A percentile compares a stretch with the other conserved stretches of the same genome.
Conservation (phyloP, 2,888 invertebrate genomes). For the Cryptus viduatorius region DNA sequence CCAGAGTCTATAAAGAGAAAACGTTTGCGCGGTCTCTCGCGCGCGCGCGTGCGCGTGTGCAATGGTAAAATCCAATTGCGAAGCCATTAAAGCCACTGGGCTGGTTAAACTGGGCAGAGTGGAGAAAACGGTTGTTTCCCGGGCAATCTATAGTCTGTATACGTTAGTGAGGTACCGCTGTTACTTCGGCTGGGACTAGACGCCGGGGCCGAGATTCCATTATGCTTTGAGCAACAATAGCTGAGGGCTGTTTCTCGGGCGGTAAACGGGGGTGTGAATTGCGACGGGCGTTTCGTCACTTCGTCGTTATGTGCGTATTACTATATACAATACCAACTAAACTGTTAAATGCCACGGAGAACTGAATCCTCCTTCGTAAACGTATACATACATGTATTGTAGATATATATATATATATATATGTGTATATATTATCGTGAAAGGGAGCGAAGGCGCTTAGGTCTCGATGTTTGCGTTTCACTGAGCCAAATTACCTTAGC, state of each 20-base stretch:
- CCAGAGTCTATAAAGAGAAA: constrained; percentile 73
- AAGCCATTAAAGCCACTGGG: constrained; percentile 82
- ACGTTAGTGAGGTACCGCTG: constrained; percentile 35
- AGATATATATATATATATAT: constrained; percentile 6
- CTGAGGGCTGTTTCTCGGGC: constrained; percentile 83
- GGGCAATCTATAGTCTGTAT: constrained; percentile 45
- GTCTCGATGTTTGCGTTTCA: constrained; percentile 83
- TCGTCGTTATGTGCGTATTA: constrained; percentile 38
- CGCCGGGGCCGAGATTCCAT: constrained; percentile 83
- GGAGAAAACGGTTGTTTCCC: constrained; percentile 60
- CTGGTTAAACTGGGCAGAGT: constrained; percentile 79
- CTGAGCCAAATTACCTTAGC: constrained; percentile 84
- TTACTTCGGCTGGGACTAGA: constrained; percentile 69
- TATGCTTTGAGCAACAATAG: constrained; percentile 85
- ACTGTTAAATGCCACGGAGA: constrained; percentile 56
- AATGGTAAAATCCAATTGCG: constrained; percentile 85
- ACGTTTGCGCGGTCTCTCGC: constrained; percentile 13
- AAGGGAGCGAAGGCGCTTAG: constrained; percentile 72
- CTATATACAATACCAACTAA: constrained; percentile 49
- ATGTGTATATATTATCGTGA: constrained; percentile 43
- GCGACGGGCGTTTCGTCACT: constrained; percentile 80
- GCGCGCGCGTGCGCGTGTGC: constrained; percentile 75
- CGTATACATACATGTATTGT: constrained; percentile 30
- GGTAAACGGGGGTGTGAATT: constrained; percentile 82
- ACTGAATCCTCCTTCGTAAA: constrained; percentile 17